Evolutionary conservation across 2,888 invertebrate genomes (phyloP), one percentile per base, ranked within the genome.

Genomic region (Hydrotaea cyrtoneurina): DNA sequence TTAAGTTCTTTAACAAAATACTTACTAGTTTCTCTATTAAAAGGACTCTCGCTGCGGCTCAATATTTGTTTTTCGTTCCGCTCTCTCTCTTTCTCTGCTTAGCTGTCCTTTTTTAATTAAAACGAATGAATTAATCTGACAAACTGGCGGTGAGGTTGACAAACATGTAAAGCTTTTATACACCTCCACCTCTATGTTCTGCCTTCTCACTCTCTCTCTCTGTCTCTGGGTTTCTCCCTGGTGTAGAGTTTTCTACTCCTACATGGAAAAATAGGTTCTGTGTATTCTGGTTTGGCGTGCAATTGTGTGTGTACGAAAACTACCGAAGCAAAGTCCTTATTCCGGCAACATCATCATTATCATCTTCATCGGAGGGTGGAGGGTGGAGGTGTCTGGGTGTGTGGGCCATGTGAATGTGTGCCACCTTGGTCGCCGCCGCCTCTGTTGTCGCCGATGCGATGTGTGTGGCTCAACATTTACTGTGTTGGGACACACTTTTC

Each of bases 381-480:
- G 15, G n/a, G 73, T 78, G 79, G 76, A 69, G 19, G 10, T 21
- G 43, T 13, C 31, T 31, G 19, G 0, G 5, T 43, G 73, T 57
- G 19, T 73, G 50, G 50, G 57, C 21, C 26, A 78, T 74, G 43
- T 43, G 74, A 57, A 57, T 74, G 43, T 59, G 19, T 74, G 59
- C 50, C 62, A 26, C 59, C 59, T 7, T 26, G 19, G 26, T 26
- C 59, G 59, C 59, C n/a, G 73, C 39, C 53, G 17, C 55, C 74
- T 80, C 71, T 78, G 50, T 13, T 75, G 55, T 43, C 31, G 31
- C 21, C 73, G 59, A 64, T 15, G 11, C 13, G 69, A 69, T 77
- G 80, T 78, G 78, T 73, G 59, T 78, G 86, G 88, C 90, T 89
- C 90, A 89, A 90, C 89, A 89, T 87, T 89, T 89, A 88, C 87